Conservation (phyloP, 2,113 vertebrate genomes). For the Numida meleagris region DNA sequence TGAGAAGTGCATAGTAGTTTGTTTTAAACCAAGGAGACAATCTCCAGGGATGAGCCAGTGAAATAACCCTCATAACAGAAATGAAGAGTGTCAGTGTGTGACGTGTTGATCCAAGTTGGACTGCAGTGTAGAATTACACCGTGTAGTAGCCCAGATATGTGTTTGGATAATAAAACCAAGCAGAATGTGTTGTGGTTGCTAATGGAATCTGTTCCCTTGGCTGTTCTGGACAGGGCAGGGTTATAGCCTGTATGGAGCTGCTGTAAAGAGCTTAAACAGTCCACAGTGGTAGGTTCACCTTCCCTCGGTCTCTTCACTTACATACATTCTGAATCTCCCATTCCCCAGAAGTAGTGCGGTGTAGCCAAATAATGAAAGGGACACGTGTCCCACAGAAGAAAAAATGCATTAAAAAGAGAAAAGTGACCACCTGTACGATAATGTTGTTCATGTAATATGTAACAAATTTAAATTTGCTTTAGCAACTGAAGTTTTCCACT, state of each 20-base stretch:
- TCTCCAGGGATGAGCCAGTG: neutral
- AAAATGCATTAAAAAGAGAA: rapidly evolving
- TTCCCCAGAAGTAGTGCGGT: neutral
- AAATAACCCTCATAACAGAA: neutral
- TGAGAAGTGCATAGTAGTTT: neutral
- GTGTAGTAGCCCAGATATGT: rapidly evolving
- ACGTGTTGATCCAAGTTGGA: neutral
- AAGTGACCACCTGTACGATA: neutral
- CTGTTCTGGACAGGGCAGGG: neutral
- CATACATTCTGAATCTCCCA: neutral
- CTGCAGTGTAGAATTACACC: rapidly evolving
- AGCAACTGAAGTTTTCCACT: neutral
- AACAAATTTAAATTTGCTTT: neutral
- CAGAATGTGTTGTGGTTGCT: neutral
- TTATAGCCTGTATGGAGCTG: neutral
- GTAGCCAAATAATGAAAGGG: neutral
- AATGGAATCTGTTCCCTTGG: rapidly evolving
- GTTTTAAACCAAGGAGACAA: neutral
- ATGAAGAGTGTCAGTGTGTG: neutral
- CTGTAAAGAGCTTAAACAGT: neutral
- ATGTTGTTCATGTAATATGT: rapidly evolving
- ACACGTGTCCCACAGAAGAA: neutral
- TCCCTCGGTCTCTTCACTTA: neutral
- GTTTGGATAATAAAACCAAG: neutral
- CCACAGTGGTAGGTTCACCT: rapidly evolving